Base-by-base conservation (phyloP, 1,140 invertebrate genomes). In the Tetragonula clypearis region DNA sequence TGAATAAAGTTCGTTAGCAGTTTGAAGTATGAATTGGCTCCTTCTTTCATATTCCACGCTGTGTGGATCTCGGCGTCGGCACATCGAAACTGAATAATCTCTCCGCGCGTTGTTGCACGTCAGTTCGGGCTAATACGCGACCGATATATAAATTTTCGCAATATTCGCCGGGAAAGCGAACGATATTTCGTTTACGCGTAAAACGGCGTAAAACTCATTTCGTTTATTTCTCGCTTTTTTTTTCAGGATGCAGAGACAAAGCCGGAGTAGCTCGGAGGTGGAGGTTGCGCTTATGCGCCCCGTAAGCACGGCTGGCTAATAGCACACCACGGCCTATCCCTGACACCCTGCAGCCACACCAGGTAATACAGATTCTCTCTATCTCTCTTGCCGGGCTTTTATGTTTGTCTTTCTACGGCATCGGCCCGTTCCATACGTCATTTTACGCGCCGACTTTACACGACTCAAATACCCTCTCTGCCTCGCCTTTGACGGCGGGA, bases 241-340 rank as follows among this genome's bases (percentile, higher is more conserved):
- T 92, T 93, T 71, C 93, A 94, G 94, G 91, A 94, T 94, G 93
- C 90, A 93, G 91, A 93, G 88, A 90, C 93, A 89, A 91, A 92
- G 90, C 88, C 90, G 93, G 91, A 91, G 91, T 85, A 91, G 92
- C 90, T 92, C 91, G 93, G 92, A 92, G 92, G 92, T 93, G 93
- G 93, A 94, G 94, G 92, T 94, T 93, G 94, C 93, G 93, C 94
- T 92, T 92, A 94, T 93, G 93, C 94, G 92, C 92, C 92, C 92
- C 83, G 91, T 94, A 92, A 94, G 92, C 92, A 94, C 92, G 90
- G 94, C 93, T 90, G 94, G 93, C 93, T 94, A 94, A 94, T 94
- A 94, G 92, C 90, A 88, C 87, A 88, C 87, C 89, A 86, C 86
- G 91, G 92, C 92, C 92, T 91, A 91, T 93, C 92, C 92, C 93